Percentiles rank a stretch among this genome's conserved stretches.
These are phyloP conservation scores for Streptopelia turtur DNA, from an alignment of 2,797 vertebrate species.

Conservation along the genomic window DNA sequence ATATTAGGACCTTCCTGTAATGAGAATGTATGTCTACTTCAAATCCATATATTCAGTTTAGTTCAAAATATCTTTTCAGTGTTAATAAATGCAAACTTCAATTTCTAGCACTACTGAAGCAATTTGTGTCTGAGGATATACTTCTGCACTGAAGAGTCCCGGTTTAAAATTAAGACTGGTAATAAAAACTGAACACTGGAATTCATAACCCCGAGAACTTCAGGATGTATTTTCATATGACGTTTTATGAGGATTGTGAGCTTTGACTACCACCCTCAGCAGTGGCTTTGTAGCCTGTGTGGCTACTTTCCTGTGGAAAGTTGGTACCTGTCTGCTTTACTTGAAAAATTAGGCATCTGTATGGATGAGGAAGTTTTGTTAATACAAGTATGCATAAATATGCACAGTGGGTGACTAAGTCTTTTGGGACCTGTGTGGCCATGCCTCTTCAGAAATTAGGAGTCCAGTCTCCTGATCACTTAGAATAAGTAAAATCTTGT, in stretches of 20 bases:
- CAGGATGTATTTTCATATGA: not conserved
- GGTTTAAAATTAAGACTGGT: not conserved
- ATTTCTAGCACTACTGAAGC: not conserved
- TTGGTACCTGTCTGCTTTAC: not conserved
- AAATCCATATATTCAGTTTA: not conserved
- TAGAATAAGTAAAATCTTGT: not conserved
- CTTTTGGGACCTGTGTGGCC: not conserved
- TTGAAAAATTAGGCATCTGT: not conserved
- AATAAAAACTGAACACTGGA: not conserved
- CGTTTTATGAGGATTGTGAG: not conserved
- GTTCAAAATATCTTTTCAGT: not conserved
- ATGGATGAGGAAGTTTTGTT: not conserved
- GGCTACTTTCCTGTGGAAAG: not conserved
- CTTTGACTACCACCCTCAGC: not conserved
- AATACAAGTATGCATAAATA: not conserved
- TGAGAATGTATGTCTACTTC: not conserved
- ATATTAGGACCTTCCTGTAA: not conserved
- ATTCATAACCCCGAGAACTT: not conserved
- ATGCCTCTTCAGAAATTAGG: not conserved
- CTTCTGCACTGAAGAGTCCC: not conserved
- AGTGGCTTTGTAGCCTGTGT: not conserved
- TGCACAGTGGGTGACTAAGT: not conserved
- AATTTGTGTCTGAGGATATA: not conserved
- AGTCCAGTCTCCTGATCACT: accelerated
- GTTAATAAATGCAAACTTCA: not conserved